Base-by-base conservation (phyloP, 2,888 invertebrate species). In the Amitus sp. region DNA sequence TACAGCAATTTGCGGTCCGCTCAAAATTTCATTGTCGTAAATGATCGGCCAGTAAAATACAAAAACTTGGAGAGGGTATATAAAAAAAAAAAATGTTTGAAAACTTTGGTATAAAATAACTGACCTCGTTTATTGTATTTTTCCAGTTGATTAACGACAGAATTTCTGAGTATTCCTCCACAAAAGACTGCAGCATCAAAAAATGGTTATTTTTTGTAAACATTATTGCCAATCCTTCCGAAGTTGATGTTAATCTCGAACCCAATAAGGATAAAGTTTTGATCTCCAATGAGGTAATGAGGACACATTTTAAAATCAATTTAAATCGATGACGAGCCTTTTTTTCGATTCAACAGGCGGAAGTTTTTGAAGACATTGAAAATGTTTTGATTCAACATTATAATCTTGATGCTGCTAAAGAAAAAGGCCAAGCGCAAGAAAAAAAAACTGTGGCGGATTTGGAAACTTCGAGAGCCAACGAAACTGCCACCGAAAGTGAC, bases 211-310 rank as follows among this genome's bases (percentile, higher is more conserved):
- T 83, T 68, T 75, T 84, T 53, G 20, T 86, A 1, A 76, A 78
- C 27, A 71, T 88, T 20, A 75, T 69, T 13, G 66, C 85, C 2
- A 81, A 85, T 12, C 72, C 85, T 6, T 69, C 74, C 19, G 77
- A 82, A 15, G 65, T 87, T 19, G 88, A 88, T 77, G 84, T 88
- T 28, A 88, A 88, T 77, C 69, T 87, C 40, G 87, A 88, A 59
- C 86, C 88, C 1, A 87, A 87, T 76, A 88, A 88, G 77, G 84
- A 85, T 30, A 82, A 77, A 69, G 83, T 87, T 33, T 73, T 86
- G 37, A 73, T 88, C 1, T 83, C 84, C 40, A 77, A 85, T 64
- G 79, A 85, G 80, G 87, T 86, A 77, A 51, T 49, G 46, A 19
- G 49, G 9, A 40, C 37, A 34, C n/a, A 7, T 30, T 39, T 18